Evolutionary conservation across 2,888 invertebrate species (phyloP).

Genomic region (Hyposoter didymator): DNA sequence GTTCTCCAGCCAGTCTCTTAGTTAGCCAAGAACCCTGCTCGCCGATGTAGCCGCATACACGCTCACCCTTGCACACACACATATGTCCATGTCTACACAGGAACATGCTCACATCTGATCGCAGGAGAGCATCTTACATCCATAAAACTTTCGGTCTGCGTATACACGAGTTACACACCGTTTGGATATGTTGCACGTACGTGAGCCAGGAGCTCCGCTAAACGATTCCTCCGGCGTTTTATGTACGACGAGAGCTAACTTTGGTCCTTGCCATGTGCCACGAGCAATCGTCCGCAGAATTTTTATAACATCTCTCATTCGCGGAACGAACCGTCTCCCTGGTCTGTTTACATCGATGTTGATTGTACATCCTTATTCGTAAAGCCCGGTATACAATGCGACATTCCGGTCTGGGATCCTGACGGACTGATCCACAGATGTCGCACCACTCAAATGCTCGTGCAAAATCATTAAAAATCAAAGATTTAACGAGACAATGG

Average conservation of each 20-base stretch:
- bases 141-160: slow-evolving; percentile 26
- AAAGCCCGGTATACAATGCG: not conserved
- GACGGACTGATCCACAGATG: slow-evolving; percentile 33
- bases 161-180: not conserved
- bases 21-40: slow-evolving; percentile 55
- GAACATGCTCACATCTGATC: slow-evolving; percentile 50
- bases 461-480: slow-evolving; percentile 1
- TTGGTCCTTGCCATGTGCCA: slow-evolving; percentile 32
- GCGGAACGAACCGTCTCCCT: slow-evolving; percentile 39
- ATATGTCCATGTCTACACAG: slow-evolving; percentile 6
- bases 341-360: slow-evolving; percentile 49
- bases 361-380: slow-evolving; percentile 49
- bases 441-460: slow-evolving; percentile 3
- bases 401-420: slow-evolving; percentile 33
- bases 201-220: slow-evolving; percentile 47
- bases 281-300: slow-evolving; percentile 41
- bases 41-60: slow-evolving; percentile 50
- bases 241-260: slow-evolving; percentile 44
- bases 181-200: slow-evolving; percentile 13
- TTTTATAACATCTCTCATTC: slow-evolving; percentile 48
- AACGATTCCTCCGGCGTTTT: slow-evolving; percentile 19
- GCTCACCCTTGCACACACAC: slow-evolving; percentile 32
- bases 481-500: not conserved
- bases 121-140: slow-evolving; percentile 44
- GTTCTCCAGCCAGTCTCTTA: slow-evolving; percentile 71